Evolutionary conservation across 2,888 invertebrate species (phyloP).

Genomic region (Lasioglossum vierecki): DNA sequence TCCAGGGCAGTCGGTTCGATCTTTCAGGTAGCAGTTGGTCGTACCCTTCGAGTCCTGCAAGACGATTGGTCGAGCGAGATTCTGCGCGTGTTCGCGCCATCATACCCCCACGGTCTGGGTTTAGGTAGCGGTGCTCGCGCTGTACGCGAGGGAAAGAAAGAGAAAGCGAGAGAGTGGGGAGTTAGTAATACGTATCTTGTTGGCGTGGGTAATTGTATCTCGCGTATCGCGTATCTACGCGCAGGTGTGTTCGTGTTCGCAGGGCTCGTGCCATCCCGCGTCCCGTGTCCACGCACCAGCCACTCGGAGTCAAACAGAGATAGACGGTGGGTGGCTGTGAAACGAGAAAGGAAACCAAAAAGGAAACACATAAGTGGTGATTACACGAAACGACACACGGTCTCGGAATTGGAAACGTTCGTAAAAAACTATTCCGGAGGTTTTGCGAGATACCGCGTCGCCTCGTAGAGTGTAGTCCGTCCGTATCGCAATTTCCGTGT

Average conservation of each 20-base stretch:
- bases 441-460: neutral
- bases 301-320: conserved; percentile 47
- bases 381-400: neutral
- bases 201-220: conserved; percentile 18
- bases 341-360: conserved; percentile 2
- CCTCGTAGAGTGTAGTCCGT: conserved; percentile 9
- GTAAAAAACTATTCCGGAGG: conserved; percentile 2
- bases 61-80: conserved; percentile 48
- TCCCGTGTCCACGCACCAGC: conserved; percentile 61
- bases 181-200: conserved; percentile 35
- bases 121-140: neutral
- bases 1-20: conserved; percentile 62
- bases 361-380: conserved; percentile 5
- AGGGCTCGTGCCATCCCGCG: conserved; percentile 62
- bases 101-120: neutral
- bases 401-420: neutral
- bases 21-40: conserved; percentile 52
- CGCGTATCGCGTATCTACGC: conserved; percentile 44
- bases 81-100: conserved; percentile 31
- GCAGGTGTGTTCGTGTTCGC: conserved; percentile 65
- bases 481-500: neutral
- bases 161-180: conserved; percentile 33
- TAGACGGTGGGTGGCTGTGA: conserved; percentile 46
- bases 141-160: neutral
- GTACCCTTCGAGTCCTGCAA: conserved; percentile 35